Conservation (phyloP, 2,888 invertebrate genomes). For the Tiliacea aurago region DNA sequence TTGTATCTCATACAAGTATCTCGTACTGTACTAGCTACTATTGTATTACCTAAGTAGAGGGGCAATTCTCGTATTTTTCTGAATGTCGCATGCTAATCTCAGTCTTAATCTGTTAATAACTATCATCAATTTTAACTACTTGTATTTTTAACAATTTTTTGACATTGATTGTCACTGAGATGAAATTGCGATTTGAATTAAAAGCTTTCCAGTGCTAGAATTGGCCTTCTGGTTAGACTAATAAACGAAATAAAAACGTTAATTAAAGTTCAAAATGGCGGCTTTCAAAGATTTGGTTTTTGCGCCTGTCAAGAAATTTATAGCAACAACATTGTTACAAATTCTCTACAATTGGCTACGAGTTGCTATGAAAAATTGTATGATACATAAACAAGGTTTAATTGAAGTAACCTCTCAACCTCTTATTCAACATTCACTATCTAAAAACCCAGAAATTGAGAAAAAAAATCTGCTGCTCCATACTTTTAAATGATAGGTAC, state of each 20-base stretch:
- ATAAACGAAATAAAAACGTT: background rate
- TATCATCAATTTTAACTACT: no score
- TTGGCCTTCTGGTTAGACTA: background rate
- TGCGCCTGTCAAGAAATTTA: background rate
- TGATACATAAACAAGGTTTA: background rate
- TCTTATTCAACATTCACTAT: background rate
- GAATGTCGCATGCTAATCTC: no score
- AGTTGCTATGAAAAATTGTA: background rate
- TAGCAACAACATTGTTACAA: constrained; percentile 8
- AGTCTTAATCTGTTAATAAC: no score
- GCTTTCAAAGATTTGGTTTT: background rate
- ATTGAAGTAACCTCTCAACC: background rate
- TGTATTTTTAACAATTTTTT: no score
- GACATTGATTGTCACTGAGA: no score
- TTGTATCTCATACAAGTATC: background rate
- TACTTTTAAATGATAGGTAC: background rate
- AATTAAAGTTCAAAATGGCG: background rate
- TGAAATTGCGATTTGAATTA: no score
- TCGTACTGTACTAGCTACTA: no score
- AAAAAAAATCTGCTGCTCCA: background rate
- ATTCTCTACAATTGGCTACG: background rate
- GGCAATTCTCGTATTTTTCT: no score
- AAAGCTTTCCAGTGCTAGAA: no score
- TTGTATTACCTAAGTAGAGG: background rate
- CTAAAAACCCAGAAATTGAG: background rate